Percentiles rank a stretch among this genome's conserved stretches.
Conservation (phyloP, 2,113 vertebrate species). For the Vulpes vulpes region DNA sequence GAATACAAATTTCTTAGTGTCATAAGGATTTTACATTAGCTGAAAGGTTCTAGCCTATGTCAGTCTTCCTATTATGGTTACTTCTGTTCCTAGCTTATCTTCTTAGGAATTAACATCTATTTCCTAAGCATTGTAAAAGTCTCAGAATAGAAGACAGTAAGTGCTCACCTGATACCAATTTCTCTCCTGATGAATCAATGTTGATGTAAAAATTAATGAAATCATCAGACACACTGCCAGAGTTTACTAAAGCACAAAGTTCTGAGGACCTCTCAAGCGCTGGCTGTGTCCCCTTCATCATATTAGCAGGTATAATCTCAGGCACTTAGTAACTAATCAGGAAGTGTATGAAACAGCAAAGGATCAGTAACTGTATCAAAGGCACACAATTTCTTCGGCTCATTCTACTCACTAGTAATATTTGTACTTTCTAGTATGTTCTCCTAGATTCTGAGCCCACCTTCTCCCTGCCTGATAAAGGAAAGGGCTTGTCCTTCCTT, state of each 20-base stretch:
- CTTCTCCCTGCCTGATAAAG: background rate
- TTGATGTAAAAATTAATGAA: conserved; percentile 14
- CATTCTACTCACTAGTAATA: background rate
- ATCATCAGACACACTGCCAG: background rate
- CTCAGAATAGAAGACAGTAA: background rate
- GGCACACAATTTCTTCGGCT: background rate
- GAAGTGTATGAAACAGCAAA: background rate
- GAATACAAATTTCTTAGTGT: background rate
- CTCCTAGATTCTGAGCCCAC: background rate
- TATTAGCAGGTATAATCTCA: background rate
- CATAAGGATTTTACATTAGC: background rate
- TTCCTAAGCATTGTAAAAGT: conserved; percentile 1
- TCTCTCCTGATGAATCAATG: background rate
- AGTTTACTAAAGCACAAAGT: background rate
- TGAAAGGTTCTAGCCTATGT: background rate
- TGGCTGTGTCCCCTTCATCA: background rate
- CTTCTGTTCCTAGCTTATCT: background rate
- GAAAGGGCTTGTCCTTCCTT: background rate
- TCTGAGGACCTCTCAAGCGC: fast-evolving
- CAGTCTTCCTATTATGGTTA: background rate
- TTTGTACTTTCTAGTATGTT: background rate
- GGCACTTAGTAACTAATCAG: background rate
- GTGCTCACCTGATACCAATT: background rate
- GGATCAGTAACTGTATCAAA: background rate
- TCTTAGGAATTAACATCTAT: background rate